Percentiles rank a stretch among this genome's conserved stretches.
These are phyloP conservation scores for Candidula unifasciata DNA, from an alignment of 2,888 invertebrate species.

Conservation along the genomic window DNA sequence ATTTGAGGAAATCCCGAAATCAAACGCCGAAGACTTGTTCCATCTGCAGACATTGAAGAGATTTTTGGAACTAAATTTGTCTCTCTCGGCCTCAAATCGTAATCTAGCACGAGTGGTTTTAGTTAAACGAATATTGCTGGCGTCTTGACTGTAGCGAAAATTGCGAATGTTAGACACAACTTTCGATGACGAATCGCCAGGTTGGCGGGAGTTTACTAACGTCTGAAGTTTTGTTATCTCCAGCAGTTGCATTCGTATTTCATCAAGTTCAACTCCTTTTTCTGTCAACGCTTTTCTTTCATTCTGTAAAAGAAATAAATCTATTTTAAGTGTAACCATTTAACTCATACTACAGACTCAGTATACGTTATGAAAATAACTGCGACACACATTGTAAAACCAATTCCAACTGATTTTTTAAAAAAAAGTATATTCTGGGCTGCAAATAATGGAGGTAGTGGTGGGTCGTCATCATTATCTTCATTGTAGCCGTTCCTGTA, in stretches of 20 bases:
- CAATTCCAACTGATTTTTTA: too few species aligned
- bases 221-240: conserved; percentile 44
- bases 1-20: background rate
- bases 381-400: too few species aligned
- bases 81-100: conserved; percentile 42
- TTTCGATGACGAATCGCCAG: background rate
- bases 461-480: too few species aligned
- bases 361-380: too few species aligned
- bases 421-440: too few species aligned
- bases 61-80: conserved; percentile 52
- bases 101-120: conserved; percentile 29
- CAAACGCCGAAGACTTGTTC: background rate
- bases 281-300: conserved; percentile 24
- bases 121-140: background rate
- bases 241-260: conserved; percentile 40
- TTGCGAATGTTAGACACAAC: background rate
- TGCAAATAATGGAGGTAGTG: too few species aligned
- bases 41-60: conserved; percentile 50
- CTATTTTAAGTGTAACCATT: too few species aligned
- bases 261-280: conserved; percentile 45
- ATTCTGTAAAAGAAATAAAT: background rate
- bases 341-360: too few species aligned
- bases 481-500: too few species aligned
- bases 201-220: conserved; percentile 41
- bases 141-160: conserved; percentile 17